Evolutionary conservation across 2,113 vertebrate genomes (phyloP), one percentile per base, ranked within the genome.

Genomic region (Siniperca knerii): DNA sequence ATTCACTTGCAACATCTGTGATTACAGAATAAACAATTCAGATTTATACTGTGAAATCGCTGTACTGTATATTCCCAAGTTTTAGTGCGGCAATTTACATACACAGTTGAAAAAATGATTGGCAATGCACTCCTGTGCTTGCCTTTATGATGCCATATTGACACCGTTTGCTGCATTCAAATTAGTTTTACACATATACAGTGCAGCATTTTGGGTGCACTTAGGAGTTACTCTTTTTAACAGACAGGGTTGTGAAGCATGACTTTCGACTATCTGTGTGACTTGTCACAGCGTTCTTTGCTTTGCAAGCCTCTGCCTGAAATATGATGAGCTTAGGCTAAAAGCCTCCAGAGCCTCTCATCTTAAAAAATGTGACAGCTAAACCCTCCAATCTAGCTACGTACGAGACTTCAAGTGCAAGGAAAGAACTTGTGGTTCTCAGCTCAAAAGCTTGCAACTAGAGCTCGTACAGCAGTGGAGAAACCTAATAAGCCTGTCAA

Each of bases 281-380:
- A 65, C 84, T 80, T 89, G 89, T 88, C 85, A 74, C 75, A 75
- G 78, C 58, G 33, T 88, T 89, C 69, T 88, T 89, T 85, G 80
- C 89, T 92, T 86, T 84, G 73, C 75, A 85, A 89, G 77, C 76
- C 23, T 77, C 65, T 76, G 29, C 75, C 85, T 84, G 87, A 89
- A 92, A 90, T 87, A 85, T 92, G 88, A 94, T 89, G 89, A 92
- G 85, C 90, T 92, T 88, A 90, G 77, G 82, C 88, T 89, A 86
- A 92, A 90, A 89, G 84, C 77, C 83, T 68, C 42, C 72, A 60
- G 89, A 92, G 89, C 73, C 70, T 88, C 86, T 91, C 90, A 91
- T 87, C 87, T 75, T 84, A 77, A 81, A 90, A 90, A 87, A 82
- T 71, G 69, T 86, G 78, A 85, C 85, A 91, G 88, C 79, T 83